Percentiles rank a stretch among this genome's conserved stretches.
Evolutionary conservation across 2,113 vertebrate genomes (phyloP).

Genomic region (Callionymus lyra): DNA sequence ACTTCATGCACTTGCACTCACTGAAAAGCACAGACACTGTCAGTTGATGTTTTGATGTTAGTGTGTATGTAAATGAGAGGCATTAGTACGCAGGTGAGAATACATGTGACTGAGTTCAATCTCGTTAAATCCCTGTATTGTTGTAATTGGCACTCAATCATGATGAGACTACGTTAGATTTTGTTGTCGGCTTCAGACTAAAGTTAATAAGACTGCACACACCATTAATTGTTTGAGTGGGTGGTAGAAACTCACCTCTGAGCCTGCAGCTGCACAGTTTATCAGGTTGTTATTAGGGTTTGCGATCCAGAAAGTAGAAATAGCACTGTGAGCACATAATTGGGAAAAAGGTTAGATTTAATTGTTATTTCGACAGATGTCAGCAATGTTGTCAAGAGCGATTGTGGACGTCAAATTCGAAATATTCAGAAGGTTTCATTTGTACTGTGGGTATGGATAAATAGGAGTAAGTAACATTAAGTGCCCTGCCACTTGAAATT

Average conservation of each 20-base stretch:
- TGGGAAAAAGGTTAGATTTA: no score
- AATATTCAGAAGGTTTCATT: no score
- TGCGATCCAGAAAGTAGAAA: constrained; percentile 97
- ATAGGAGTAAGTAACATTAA: no score
- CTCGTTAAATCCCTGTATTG: constrained; percentile 16
- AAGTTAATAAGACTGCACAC: constrained; percentile 22
- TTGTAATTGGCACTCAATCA: constrained; percentile 38
- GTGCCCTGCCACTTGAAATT: no score
- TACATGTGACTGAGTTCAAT: constrained; percentile 10
- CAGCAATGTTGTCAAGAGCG: no score
- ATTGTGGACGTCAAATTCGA: no score
- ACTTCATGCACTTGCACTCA: background rate
- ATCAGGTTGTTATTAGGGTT: constrained; percentile 97
- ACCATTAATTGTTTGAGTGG: constrained; percentile 27
- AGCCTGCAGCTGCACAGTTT: constrained; percentile 90
- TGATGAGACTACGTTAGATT: background rate
- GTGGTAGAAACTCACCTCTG: constrained; percentile 73
- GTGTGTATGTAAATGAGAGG: no score
- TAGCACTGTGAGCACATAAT: constrained; percentile 64
- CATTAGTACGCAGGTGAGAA: background rate
- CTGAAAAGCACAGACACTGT: no score
- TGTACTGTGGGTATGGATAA: no score
- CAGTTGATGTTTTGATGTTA: no score
- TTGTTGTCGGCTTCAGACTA: constrained; percentile 24
- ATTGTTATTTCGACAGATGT: no score